Conservation (phyloP, 2,797 vertebrate species). For the Melanotaenia boesemani region DNA sequence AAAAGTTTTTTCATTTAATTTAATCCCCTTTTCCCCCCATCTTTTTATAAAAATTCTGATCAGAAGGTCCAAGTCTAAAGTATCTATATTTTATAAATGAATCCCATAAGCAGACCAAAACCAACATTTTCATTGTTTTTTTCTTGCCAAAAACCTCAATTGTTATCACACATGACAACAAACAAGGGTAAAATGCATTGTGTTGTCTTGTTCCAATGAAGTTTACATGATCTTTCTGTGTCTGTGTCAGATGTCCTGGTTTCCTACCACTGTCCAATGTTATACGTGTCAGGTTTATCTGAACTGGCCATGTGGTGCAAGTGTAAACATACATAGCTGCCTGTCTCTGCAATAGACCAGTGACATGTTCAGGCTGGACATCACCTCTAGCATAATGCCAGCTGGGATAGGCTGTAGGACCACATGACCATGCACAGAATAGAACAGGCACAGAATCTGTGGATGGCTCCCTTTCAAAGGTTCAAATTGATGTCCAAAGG, state of each 20-base stretch:
- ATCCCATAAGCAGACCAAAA: not conserved
- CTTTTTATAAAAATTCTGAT: not conserved
- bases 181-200: not conserved
- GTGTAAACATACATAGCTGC: not conserved
- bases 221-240: not conserved
- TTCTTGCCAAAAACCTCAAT: not conserved
- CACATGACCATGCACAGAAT: not conserved
- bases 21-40: not conserved
- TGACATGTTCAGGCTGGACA: not conserved
- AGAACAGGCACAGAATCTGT: not conserved
- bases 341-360: not conserved
- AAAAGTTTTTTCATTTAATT: not conserved
- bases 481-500: not conserved
- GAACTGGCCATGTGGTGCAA: not conserved
- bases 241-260: not conserved
- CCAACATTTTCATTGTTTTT: not conserved
- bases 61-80: not conserved
- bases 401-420: not conserved
- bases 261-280: not conserved
- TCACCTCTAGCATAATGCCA: not conserved
- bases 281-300: not conserved
- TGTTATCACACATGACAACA: not conserved
- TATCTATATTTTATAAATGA: not conserved
- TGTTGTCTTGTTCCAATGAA: not conserved
- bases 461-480: not conserved